Evolutionary conservation across 2,797 vertebrate genomes (phyloP).

Genomic region (Dermochelys coriacea): DNA sequence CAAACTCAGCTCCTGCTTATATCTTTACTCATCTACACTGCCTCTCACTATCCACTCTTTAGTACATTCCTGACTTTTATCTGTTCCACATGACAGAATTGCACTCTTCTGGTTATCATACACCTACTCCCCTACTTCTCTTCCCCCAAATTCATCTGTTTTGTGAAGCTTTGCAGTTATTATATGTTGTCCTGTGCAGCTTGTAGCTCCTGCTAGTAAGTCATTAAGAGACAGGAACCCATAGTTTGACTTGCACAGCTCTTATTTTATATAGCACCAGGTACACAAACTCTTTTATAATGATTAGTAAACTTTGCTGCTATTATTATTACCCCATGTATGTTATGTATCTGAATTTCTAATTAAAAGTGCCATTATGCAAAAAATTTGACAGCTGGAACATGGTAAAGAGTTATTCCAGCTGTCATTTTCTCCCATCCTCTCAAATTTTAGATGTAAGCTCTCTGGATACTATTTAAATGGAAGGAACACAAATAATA

Average conservation of each 20-base stretch:
- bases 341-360: not conserved
- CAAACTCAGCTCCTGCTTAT: not conserved
- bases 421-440: not conserved
- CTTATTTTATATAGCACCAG: accelerated
- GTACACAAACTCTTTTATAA: not conserved
- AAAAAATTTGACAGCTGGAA: not conserved
- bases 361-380: not conserved
- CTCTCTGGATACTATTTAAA: not conserved
- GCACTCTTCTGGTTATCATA: not conserved
- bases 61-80: not conserved
- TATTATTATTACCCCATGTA: not conserved
- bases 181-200: not conserved
- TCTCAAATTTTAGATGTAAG: not conserved
- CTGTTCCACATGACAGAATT: no score
- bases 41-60: not conserved
- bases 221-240: not conserved
- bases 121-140: not conserved
- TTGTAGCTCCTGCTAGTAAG: not conserved
- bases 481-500: not conserved
- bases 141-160: not conserved
- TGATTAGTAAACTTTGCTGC: no score
- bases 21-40: not conserved
- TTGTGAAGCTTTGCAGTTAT: not conserved
- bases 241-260: not conserved
- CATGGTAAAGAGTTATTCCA: not conserved